Evolutionary conservation across 2,888 invertebrate species (phyloP).

Genomic region (Apamea epomidion): DNA sequence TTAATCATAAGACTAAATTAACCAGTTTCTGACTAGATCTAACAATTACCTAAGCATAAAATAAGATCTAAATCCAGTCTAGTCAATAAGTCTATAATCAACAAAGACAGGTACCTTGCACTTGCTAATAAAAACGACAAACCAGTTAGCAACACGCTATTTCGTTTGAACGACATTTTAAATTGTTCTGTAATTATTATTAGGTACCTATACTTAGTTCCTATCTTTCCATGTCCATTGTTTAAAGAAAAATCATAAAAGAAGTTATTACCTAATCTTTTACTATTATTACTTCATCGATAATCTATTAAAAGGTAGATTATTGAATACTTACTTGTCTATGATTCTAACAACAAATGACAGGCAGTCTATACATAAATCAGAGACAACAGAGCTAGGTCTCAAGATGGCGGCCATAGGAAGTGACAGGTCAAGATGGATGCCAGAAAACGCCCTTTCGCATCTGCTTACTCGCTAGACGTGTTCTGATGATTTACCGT

Average conservation of each 20-base stretch:
- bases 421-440: conserved; percentile 35
- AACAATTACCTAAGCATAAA: not conserved
- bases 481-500: conserved; percentile 10
- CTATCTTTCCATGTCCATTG: not conserved
- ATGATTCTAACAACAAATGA: not conserved
- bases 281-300: not conserved
- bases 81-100: conserved; percentile 15
- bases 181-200: not conserved
- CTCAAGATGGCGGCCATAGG: conserved; percentile 41
- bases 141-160: conserved; percentile 29
- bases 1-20: conserved; percentile 7
- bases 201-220: not conserved
- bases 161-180: not conserved
- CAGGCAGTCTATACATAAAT: conserved; percentile 14
- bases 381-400: conserved; percentile 23
- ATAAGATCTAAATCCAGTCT: not conserved
- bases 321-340: not conserved
- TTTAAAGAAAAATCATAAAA: conserved; percentile 1
- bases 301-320: not conserved
- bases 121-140: conserved; percentile 9
- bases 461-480: conserved; percentile 4
- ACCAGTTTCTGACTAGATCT: conserved; percentile 14
- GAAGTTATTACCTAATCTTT: not conserved
- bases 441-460: conserved; percentile 35
- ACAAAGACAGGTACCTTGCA: conserved; percentile 2